A percentile compares a stretch with the other conserved stretches of the same genome.
Evolutionary conservation across 2,113 vertebrate genomes (phyloP).

Genomic region (Heliornis fulica): DNA sequence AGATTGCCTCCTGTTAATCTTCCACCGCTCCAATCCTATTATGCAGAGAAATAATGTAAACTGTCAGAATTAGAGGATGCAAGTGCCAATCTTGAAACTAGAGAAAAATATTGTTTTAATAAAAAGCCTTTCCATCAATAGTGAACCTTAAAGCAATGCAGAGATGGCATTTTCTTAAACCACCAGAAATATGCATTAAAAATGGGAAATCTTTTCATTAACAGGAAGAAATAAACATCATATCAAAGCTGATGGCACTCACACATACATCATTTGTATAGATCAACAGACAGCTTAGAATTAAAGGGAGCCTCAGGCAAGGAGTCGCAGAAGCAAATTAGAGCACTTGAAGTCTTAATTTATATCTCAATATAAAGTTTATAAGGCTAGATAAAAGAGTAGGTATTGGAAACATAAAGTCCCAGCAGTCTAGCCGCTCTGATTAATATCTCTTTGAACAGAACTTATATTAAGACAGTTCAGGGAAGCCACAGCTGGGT

Average conservation of each 20-base stretch:
- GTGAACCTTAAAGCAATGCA: constrained; percentile 46
- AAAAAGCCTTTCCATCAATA: constrained; percentile 53
- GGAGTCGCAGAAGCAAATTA: constrained; percentile 58
- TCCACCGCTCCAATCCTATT: constrained; percentile 55
- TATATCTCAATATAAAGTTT: constrained; percentile 69
- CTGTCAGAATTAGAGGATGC: constrained; percentile 57
- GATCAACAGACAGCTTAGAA: constrained; percentile 50
- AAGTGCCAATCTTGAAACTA: constrained; percentile 33
- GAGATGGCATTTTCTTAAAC: constrained; percentile 38
- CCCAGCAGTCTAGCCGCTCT: constrained; percentile 31
- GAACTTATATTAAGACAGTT: constrained; percentile 29
- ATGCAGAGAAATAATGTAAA: constrained; percentile 57
- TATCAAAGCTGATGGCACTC: constrained; percentile 60
- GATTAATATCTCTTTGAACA: constrained; percentile 65
- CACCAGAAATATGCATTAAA: constrained; percentile 18
- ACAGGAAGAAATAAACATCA: constrained; percentile 60
- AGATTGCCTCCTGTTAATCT: constrained; percentile 70
- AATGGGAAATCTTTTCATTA: constrained; percentile 68
- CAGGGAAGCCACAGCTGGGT: background rate
- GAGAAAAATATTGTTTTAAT: constrained; percentile 67
- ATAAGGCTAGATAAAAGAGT: constrained; percentile 61
- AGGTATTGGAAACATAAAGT: constrained; percentile 52
- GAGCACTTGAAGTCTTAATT: constrained; percentile 69
- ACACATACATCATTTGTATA: constrained; percentile 46
- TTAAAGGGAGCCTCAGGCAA: constrained; percentile 63